Evolutionary conservation across 2,888 invertebrate species (phyloP).

Genomic region (Leptopterna dolabrata): DNA sequence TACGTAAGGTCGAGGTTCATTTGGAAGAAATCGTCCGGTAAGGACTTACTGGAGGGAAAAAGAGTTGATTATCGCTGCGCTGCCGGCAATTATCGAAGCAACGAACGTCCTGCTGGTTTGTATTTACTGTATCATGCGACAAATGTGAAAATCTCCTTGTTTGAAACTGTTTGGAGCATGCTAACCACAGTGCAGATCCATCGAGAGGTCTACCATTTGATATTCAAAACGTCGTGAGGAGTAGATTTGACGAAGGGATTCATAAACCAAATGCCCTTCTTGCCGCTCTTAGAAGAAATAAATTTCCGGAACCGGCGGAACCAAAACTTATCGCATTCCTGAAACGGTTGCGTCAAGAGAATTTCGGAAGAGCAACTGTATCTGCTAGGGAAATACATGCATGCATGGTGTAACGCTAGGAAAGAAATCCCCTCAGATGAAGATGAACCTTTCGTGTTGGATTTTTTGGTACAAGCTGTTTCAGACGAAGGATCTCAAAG

Average conservation of each 20-base stretch:
- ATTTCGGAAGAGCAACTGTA: slow-evolving; percentile 37
- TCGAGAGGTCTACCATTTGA: background rate
- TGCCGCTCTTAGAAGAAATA: slow-evolving; percentile 19
- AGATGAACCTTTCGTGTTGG: slow-evolving; percentile 45
- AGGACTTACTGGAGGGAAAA: no score
- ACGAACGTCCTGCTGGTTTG: no score
- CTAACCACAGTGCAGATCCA: background rate
- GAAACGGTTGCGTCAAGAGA: slow-evolving; percentile 12
- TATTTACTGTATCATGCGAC: no score
- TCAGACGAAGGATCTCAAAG: slow-evolving; percentile 40
- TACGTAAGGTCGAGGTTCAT: no score
- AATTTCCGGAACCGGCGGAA: slow-evolving; percentile 30
- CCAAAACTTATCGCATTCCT: slow-evolving; percentile 36
- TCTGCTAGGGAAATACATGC: slow-evolving; percentile 37
- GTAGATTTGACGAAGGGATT: slow-evolving; percentile 1
- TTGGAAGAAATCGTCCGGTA: no score
- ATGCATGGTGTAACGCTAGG: slow-evolving; percentile 8
- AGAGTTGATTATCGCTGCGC: no score
- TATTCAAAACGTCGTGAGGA: slow-evolving; percentile 3
- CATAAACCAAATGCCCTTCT: background rate
- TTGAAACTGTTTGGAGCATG: no score
- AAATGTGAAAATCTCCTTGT: no score
- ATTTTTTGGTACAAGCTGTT: slow-evolving; percentile 32
- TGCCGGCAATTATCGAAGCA: no score
- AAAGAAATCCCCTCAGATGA: slow-evolving; percentile 2